Conservation (phyloP, 37 sponge, comb jelly and placozoan genomes). For the Eunapius fragilis region DNA sequence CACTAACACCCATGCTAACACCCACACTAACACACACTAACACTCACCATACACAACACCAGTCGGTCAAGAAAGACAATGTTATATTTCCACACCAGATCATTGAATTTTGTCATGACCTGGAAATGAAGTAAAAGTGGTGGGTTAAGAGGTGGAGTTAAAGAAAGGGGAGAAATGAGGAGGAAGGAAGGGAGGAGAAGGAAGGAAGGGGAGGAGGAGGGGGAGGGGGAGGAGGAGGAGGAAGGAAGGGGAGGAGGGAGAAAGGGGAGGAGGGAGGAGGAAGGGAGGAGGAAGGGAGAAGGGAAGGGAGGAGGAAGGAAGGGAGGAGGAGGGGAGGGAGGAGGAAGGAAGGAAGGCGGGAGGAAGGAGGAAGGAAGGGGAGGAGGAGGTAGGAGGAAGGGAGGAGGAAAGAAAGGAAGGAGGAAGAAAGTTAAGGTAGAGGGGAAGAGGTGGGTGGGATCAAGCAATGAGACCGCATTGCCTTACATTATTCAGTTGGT, state of each 20-base stretch:
- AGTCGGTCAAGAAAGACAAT: constrained; percentile 78
- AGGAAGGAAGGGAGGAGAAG: not conserved
- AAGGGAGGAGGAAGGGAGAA: not conserved
- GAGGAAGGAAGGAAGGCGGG: not conserved
- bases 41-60: constrained; percentile 77
- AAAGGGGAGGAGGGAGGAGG: not conserved
- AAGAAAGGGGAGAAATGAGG: not conserved
- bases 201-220: not conserved
- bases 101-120: constrained; percentile 44
- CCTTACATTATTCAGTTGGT: constrained; percentile 30
- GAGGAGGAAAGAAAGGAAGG: not conserved
- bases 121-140: not conserved
- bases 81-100: constrained; percentile 86
- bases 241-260: not conserved
- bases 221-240: not conserved
- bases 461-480: too few species aligned
- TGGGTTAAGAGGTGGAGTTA: not conserved
- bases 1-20: too few species aligned
- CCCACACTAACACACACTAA: not conserved
- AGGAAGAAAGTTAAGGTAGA: not conserved
- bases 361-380: not conserved
- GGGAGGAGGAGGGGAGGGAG: not conserved
- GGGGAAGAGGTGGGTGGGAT: not conserved
- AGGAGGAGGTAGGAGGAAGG: not conserved
- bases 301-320: not conserved